A percentile compares a stretch with the other conserved stretches of the same genome.
These are phyloP conservation scores for Ardeotis arabs DNA, from an alignment of 2,113 vertebrate genomes.

Conservation along the genomic window DNA sequence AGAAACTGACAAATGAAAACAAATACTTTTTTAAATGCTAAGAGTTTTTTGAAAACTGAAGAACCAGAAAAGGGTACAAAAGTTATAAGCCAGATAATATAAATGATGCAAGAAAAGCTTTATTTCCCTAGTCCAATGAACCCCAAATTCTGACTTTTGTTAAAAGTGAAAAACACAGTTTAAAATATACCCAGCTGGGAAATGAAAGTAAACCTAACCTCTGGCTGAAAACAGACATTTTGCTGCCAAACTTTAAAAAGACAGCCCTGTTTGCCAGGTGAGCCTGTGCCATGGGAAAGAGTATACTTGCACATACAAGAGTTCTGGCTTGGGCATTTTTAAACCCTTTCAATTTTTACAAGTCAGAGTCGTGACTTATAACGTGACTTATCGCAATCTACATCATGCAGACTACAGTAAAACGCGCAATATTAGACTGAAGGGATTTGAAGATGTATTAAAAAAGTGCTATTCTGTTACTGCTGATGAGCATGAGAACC, in stretches of 20 bases:
- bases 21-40: background rate
- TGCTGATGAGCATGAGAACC: background rate
- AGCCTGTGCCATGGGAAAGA: background rate
- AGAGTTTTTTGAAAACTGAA: background rate
- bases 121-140: background rate
- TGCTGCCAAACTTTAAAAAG: background rate
- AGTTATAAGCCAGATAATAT: background rate
- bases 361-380: background rate
- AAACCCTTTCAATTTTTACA: background rate
- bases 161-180: background rate
- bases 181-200: background rate
- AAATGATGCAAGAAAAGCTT: background rate
- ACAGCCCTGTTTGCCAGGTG: background rate
- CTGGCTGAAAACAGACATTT: background rate
- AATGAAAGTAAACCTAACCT: background rate
- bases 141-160: background rate
- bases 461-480: background rate
- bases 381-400: background rate
- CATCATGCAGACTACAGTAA: background rate
- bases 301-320: background rate
- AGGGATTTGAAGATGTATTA: background rate
- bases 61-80: background rate
- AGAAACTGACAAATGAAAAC: background rate
- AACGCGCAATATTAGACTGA: background rate
- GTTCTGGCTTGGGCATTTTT: background rate